Conservation (phyloP, 1,140 invertebrate genomes). For the Zeugodacus cucurbitae region DNA sequence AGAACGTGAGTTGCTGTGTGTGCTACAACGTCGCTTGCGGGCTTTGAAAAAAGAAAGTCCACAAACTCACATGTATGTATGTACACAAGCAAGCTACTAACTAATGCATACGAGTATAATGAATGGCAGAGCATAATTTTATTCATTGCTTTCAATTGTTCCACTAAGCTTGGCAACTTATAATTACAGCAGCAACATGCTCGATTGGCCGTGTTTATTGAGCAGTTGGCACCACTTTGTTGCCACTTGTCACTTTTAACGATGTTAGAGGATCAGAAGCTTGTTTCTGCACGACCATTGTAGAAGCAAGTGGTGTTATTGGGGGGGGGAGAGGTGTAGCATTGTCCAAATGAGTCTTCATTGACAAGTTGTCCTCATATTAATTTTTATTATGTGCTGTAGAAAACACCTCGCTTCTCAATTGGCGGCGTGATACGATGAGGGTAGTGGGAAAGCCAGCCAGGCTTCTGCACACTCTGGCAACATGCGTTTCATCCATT, state of each 20-base stretch:
- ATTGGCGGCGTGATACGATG: not conserved
- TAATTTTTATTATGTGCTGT: not conserved
- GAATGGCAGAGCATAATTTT: not conserved
- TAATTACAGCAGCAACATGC: not conserved
- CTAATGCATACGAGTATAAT: not conserved
- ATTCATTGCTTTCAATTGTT: not conserved
- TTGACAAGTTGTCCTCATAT: not conserved
- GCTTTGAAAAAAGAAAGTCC: not conserved
- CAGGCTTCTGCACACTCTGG: too few species aligned
- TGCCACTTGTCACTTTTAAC: constrained; percentile 3
- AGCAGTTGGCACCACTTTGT: not conserved
- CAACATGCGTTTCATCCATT: too few species aligned
- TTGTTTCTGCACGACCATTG: too few species aligned
- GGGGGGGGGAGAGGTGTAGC: too few species aligned
- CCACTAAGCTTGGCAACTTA: not conserved
- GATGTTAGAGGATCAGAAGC: constrained; percentile 27
- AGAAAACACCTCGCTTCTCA: not conserved
- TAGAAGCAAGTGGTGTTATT: too few species aligned
- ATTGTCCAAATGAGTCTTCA: not conserved
- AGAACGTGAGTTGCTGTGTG: not conserved
- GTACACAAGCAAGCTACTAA: not conserved
- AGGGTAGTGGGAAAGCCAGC: too few species aligned
- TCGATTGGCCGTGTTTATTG: not conserved
- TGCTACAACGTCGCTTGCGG: not conserved
- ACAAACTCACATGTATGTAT: not conserved